These are phyloP conservation scores for Drosophila ambigua DNA, from an alignment of 1,140 invertebrate species.

Conservation along the genomic window DNA sequence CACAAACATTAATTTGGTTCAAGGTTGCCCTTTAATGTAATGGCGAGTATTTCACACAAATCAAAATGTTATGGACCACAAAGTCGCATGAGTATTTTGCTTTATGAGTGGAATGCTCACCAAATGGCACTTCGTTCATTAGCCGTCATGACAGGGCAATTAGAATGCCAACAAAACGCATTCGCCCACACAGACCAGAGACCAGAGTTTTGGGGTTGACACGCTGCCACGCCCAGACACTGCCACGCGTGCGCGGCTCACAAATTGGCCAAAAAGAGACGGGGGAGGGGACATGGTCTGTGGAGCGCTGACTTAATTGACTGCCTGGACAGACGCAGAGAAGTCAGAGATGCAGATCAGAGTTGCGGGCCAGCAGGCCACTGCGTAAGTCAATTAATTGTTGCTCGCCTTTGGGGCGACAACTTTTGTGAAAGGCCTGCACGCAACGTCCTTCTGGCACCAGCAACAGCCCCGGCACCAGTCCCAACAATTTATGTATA, in stretches of 20 bases:
- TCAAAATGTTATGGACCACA: conserved; percentile 17
- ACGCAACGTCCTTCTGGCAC: conserved; percentile 65
- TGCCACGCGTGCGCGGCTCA: conserved; percentile 15
- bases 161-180: conserved; percentile 66
- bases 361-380: conserved; percentile 40
- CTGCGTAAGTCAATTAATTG: conserved; percentile 77
- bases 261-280: conserved; percentile 4
- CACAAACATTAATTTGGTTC: conserved; percentile 58
- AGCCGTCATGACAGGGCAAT: conserved; percentile 59
- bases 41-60: conserved; percentile 23
- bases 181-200: conserved; percentile 55
- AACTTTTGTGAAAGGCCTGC: conserved; percentile 73
- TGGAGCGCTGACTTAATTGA: conserved; percentile 48
- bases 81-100: conserved; percentile 19
- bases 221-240: conserved; percentile 47
- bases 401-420: conserved; percentile 76
- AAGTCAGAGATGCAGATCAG: conserved; percentile 44
- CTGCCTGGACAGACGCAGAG: conserved; percentile 23
- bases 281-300: conserved; percentile 7
- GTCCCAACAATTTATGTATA: conserved; percentile 56
- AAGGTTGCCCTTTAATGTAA: conserved; percentile 54
- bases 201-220: conserved; percentile 22
- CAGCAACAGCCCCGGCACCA: conserved; percentile 14
- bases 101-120: conserved; percentile 39
- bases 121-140: conserved; percentile 39